Percentiles rank a stretch among this genome's conserved stretches.
Conservation (phyloP, 2,113 vertebrate species). For the Cepphus grylle region DNA sequence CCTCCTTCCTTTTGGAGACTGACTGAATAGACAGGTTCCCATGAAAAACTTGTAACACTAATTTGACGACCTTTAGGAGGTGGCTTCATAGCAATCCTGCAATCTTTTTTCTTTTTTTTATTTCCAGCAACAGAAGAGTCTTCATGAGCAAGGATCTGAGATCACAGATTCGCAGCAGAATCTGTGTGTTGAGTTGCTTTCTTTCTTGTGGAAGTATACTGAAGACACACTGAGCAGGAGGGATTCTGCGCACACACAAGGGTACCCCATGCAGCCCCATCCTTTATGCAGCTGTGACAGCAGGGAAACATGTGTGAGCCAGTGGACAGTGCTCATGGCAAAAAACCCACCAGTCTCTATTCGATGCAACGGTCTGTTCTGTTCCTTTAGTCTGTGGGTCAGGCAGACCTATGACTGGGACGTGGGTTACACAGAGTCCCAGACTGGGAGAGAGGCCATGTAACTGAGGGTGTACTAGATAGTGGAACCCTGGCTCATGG, state of each 20-base stretch:
- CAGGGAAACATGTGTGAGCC: neutral
- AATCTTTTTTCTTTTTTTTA: neutral
- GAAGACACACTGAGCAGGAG: neutral
- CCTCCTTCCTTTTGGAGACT: neutral
- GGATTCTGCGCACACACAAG: neutral
- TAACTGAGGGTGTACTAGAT: neutral
- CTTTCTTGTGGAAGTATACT: neutral
- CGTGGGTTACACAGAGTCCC: neutral
- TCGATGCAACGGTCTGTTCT: neutral
- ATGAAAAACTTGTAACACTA: neutral
- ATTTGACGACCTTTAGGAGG: neutral
- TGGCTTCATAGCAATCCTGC: neutral
- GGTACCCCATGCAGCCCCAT: neutral
- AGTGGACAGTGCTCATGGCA: neutral
- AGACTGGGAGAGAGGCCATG: neutral
- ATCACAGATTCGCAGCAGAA: neutral
- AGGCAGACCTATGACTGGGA: neutral
- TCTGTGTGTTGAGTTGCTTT: neutral
- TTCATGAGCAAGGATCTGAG: neutral
- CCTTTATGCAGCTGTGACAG: neutral
- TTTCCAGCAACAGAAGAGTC: neutral
- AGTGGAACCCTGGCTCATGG: neutral
- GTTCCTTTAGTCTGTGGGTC: neutral
- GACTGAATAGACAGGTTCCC: neutral
- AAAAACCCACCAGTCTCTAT: neutral